Conservation (phyloP, 2,888 invertebrate genomes). For the Melinopterus prodromus region DNA sequence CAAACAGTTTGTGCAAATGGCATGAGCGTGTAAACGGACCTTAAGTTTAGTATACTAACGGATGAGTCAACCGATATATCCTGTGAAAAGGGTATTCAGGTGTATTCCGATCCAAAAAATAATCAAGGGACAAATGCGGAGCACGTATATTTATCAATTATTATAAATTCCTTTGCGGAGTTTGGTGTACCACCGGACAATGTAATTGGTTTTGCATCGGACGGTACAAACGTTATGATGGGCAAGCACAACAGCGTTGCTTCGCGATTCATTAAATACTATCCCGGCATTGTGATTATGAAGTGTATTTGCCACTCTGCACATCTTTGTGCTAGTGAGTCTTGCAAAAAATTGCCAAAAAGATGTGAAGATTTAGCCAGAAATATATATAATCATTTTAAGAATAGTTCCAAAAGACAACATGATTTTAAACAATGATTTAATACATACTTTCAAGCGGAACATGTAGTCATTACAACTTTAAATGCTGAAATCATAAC, state of each 20-base stretch:
- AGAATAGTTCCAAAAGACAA: conserved; percentile 22
- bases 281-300: neutral
- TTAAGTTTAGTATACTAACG: conserved; percentile 4
- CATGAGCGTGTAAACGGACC: no score
- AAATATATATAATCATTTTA: conserved; percentile 27
- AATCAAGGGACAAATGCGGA: neutral
- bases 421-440: neutral
- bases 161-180: neutral
- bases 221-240: conserved; percentile 7
- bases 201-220: conserved; percentile 11
- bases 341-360: conserved; percentile 21
- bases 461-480: conserved; percentile 10
- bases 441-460: conserved; percentile 6
- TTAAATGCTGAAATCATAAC: neutral
- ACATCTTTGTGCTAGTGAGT: conserved; percentile 22
- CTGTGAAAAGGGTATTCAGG: neutral
- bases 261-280: conserved; percentile 1
- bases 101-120: neutral
- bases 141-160: neutral
- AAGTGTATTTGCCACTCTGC: conserved; percentile 11
- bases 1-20: no score
- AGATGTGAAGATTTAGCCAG: conserved; percentile 17
- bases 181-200: neutral
- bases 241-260: neutral
- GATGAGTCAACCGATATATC: conserved; percentile 12